Percentiles rank a stretch among this genome's conserved stretches.
Evolutionary conservation across 2,888 invertebrate genomes (phyloP).

Genomic region (Cerastis leucographa): DNA sequence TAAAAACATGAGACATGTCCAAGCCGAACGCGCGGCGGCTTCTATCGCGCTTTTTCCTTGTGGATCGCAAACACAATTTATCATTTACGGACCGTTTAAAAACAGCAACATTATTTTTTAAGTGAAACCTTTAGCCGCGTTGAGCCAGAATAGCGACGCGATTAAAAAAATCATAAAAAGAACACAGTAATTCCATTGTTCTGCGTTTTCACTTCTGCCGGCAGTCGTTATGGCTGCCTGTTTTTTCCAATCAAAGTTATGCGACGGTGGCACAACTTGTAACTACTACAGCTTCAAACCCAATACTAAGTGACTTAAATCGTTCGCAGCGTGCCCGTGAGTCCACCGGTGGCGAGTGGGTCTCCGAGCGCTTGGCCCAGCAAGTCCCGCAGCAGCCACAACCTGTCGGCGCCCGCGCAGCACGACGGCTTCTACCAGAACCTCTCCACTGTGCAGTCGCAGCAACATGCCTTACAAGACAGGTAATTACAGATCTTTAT

Average conservation of each 20-base stretch:
- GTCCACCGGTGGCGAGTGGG: slow-evolving; percentile 59
- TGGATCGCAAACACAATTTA: too few relatives aligned
- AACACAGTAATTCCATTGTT: too few relatives aligned
- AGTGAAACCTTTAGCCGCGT: too few relatives aligned
- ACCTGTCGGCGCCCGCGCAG: slow-evolving; percentile 79
- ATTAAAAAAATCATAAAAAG: too few relatives aligned
- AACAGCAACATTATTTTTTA: too few relatives aligned
- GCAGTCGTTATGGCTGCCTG: too few relatives aligned
- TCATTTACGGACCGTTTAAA: too few relatives aligned
- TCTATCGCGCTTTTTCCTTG: too few relatives aligned
- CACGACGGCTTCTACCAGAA: slow-evolving; percentile 91
- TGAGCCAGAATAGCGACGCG: too few relatives aligned
- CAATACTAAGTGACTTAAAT: background rate
- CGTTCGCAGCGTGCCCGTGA: slow-evolving; percentile 54
- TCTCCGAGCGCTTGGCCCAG: slow-evolving; percentile 80
- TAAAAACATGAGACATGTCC: too few relatives aligned
- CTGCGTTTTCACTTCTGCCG: too few relatives aligned
- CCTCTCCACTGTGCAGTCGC: slow-evolving; percentile 91
- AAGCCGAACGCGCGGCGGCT: too few relatives aligned
- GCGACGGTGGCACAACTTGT: background rate
- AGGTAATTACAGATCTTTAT: slow-evolving; percentile 65
- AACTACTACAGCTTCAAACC: background rate
- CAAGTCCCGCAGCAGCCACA: slow-evolving; percentile 88
- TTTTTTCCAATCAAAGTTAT: background rate
- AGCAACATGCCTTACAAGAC: slow-evolving; percentile 80